phyloP scores from a whole-genome alignment of 1,140 invertebrate species.

The Battus philenor region DNA sequence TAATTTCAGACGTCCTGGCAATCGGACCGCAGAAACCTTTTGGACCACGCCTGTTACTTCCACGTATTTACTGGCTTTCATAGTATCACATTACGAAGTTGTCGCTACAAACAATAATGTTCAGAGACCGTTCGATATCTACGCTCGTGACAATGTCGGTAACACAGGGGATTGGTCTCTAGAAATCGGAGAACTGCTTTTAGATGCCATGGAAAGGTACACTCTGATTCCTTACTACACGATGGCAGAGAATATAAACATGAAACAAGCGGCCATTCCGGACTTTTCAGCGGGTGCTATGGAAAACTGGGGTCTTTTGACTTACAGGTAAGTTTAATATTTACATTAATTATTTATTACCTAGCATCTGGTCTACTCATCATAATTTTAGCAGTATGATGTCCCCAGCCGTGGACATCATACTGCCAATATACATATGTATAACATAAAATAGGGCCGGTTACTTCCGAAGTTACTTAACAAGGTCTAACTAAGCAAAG shows the following conservation, averaged over 20 bases:
- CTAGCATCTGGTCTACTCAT: too few species aligned
- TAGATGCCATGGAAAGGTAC: conserved; percentile 68
- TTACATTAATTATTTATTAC: too few species aligned
- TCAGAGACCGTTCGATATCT: conserved; percentile 79
- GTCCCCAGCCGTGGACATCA: too few species aligned
- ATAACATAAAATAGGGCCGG: too few species aligned
- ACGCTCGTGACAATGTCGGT: conserved; percentile 81
- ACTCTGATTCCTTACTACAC: conserved; percentile 72
- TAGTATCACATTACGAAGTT: conserved; percentile 84
- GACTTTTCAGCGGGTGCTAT: conserved; percentile 84
- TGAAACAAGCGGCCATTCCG: conserved; percentile 83
- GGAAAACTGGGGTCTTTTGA: conserved; percentile 81
- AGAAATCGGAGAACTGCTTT: conserved; percentile 67
- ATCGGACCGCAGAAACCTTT: conserved; percentile 49
- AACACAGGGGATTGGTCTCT: conserved; percentile 79
- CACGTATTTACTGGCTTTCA: conserved; percentile 90
- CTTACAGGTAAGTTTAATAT: conserved; percentile 78
- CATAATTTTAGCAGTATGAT: too few species aligned
- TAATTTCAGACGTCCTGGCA: conserved; percentile 24
- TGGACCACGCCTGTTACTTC: conserved; percentile 84
- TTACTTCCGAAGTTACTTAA: too few species aligned
- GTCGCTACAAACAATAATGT: conserved; percentile 30
- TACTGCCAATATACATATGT: too few species aligned
- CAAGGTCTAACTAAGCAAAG: too few species aligned
- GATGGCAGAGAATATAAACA: conserved; percentile 66